Evolutionary conservation across 2,888 invertebrate species (phyloP), one percentile per base, ranked within the genome.

Genomic region (Boloria euphrosyne): DNA sequence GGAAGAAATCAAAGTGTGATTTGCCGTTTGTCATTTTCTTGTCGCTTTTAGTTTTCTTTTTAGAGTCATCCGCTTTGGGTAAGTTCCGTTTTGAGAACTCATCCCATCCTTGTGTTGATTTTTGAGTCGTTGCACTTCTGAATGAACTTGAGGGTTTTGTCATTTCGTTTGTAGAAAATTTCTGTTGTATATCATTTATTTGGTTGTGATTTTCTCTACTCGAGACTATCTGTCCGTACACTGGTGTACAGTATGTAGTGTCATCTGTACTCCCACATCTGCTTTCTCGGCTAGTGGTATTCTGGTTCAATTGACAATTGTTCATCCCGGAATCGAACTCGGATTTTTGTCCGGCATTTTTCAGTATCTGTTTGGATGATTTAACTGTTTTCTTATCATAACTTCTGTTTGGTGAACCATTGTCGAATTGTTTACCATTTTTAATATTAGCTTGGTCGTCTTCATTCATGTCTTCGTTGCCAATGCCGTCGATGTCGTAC

Each of bases 251-350:
- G 71, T 90, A 92, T 0, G 92, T 92, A 0, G 89, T 89, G 66
- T 92, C 90, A n/a, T 81, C 77, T 13, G 74, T 80, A 52, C 78
- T 85, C 2, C 74, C 77, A 62, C 78, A 77, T 67, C 82, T 81
- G 44, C 80, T 87, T 54, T 89, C 90, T 67, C 80, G 83, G 27
- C 72, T 79, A 0, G 72, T 62, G 57, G 79, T 76, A 62, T 78
- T 86, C 70, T 89, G 90, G 69, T 78, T 89, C 1, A 90, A 74
- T 73, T 91, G 92, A 65, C 83, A 87, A 76, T 91, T 92, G 78
- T 92, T 92, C 91, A 92, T 92, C 13, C 92, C 92, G 0, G 91
- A 91, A 72, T 91, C 92, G 66, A 92, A 92, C 69, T 92, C 92
- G 0, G 92, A 92, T 68, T 90, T 91, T 66, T 92, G 92, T 13